Conservation (phyloP, 2,797 vertebrate genomes). For the Pristis pectinata region DNA sequence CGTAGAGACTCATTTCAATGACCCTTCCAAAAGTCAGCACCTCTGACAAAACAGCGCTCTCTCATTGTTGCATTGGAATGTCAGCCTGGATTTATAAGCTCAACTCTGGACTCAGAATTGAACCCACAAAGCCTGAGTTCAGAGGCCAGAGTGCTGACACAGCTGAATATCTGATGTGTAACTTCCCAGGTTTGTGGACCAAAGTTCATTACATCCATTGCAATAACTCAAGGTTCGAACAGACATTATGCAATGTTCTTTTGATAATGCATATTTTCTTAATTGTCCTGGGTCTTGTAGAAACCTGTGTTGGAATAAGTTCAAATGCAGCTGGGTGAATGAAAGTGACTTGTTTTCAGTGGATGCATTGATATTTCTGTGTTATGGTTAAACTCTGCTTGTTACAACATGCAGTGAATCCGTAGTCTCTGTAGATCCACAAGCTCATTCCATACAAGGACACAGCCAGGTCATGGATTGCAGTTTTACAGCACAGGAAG, state of each 20-base stretch:
- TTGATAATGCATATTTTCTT: background rate
- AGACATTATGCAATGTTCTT: background rate
- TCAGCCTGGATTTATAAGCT: background rate
- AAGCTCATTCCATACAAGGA: background rate
- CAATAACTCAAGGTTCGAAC: too few relatives aligned
- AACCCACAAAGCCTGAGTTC: background rate
- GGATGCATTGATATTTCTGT: too few relatives aligned
- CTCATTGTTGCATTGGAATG: background rate
- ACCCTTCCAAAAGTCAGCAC: background rate
- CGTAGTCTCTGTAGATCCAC: background rate
- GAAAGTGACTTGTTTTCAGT: background rate
- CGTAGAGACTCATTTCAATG: background rate
- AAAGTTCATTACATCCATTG: background rate
- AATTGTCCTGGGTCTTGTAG: too few relatives aligned
- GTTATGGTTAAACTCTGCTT: background rate
- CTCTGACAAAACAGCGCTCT: background rate
- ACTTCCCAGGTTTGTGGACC: background rate
- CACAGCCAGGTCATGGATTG: background rate
- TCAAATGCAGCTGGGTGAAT: background rate
- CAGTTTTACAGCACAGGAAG: background rate
- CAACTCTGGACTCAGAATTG: background rate
- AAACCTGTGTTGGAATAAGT: background rate
- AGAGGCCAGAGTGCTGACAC: background rate
- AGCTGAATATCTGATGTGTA: background rate
- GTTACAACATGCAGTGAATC: background rate